phyloP scores from a whole-genome alignment of 2,113 vertebrate genomes.

The Bolborhynchus lineola region DNA sequence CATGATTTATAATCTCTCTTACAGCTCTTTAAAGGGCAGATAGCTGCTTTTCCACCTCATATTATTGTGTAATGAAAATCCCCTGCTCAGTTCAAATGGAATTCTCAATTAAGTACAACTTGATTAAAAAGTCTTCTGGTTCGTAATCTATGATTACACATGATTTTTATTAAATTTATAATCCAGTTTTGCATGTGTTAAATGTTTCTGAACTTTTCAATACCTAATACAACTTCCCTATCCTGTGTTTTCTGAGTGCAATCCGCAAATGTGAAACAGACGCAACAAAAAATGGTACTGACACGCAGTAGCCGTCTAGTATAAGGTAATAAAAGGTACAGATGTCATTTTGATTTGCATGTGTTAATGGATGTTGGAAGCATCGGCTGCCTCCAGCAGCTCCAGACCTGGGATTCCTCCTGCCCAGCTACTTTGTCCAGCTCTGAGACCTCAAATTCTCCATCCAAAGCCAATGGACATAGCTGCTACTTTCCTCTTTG shows the following conservation, averaged over 20 bases:
- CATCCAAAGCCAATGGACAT: neutral
- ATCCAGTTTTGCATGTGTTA: neutral
- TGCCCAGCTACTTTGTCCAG: neutral
- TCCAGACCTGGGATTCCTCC: neutral
- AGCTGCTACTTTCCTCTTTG: neutral
- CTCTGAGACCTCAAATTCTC: accelerated
- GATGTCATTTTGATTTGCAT: neutral
- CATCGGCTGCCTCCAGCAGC: neutral
- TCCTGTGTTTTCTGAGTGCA: neutral
- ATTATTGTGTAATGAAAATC: neutral
- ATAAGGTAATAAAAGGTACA: neutral
- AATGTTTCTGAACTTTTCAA: neutral
- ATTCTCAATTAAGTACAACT: neutral
- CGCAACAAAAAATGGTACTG: neutral
- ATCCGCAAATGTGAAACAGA: neutral
- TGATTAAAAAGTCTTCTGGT: neutral
- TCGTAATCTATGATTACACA: neutral
- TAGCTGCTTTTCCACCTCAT: neutral
- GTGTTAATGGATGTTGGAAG: neutral
- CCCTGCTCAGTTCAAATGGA: neutral
- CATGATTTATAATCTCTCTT: neutral
- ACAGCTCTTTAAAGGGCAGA: neutral
- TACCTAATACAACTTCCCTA: neutral
- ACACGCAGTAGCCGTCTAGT: neutral
- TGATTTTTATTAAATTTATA: neutral